phyloP scores from a whole-genome alignment of 2,888 invertebrate species.

The Mamestra brassicae region DNA sequence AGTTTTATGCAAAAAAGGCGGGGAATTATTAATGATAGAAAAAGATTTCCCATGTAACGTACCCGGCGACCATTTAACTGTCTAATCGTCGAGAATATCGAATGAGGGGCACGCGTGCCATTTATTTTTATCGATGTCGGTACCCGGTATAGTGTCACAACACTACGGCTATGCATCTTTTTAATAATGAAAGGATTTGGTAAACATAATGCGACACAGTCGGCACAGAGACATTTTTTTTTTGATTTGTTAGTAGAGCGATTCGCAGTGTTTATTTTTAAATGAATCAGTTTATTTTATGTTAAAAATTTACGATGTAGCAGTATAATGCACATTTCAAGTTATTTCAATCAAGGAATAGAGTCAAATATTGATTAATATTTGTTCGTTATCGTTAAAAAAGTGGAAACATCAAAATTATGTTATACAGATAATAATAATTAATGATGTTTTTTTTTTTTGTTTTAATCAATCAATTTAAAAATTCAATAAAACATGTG shows the following conservation, averaged over 20 bases:
- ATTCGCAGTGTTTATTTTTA: slow-evolving; percentile 26
- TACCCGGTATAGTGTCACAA: slow-evolving; percentile 65
- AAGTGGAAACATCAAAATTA: too few species aligned
- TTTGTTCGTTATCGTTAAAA: too few species aligned
- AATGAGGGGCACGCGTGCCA: slow-evolving; percentile 66
- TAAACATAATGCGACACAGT: slow-evolving; percentile 79
- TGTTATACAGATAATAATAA: too few species aligned
- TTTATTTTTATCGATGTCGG: slow-evolving; percentile 78
- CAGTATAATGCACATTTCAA: too few species aligned
- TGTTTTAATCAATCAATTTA: too few species aligned
- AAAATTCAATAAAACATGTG: too few species aligned
- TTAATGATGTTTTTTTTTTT: too few species aligned
- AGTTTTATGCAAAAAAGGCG: slow-evolving; percentile 50
- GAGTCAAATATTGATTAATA: too few species aligned
- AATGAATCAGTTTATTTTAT: slow-evolving; percentile 3
- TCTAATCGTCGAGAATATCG: slow-evolving; percentile 73
- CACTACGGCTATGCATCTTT: slow-evolving; percentile 83
- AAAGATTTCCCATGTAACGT: slow-evolving; percentile 80
- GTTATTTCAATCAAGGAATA: too few species aligned
- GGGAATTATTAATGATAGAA: slow-evolving; percentile 80
- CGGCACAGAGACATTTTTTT: slow-evolving; percentile 58
- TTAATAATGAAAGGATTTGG: slow-evolving; percentile 89
- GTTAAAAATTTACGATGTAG: too few species aligned
- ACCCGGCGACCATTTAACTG: slow-evolving; percentile 66
- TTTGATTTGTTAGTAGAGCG: slow-evolving; percentile 42